Base-by-base conservation (phyloP, 2,113 vertebrate species). In the Anarrhichthys ocellatus region DNA sequence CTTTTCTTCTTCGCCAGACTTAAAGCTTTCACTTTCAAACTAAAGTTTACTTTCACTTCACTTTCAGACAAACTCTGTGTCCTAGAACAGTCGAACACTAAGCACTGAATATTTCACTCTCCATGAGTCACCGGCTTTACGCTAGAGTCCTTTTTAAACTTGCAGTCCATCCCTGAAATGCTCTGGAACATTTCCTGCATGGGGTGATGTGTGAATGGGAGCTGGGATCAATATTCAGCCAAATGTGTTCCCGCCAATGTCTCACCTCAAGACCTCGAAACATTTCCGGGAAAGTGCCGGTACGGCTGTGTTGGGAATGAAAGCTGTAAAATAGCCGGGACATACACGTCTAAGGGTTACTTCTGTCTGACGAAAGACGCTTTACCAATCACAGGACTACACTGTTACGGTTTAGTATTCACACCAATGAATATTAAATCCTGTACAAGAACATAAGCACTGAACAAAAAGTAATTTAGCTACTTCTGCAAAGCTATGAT, bases 21-120 rank as follows among this genome's bases (percentile, higher is more conserved):
- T n/a, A 1, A 69, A 70, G 27, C 42, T 62, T 46, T 69, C 24
- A n/a, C 38, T 54, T 44, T 77, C 20, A 32, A 44, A n/a, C 18
- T 10, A 32, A 58, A 40, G 46, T 65, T 38, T 27, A 20, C 52
- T 59, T 44, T 42, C 38, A 22, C 34, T 54, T 44, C 10, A 24
- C 11, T 73, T 62, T 48, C 11, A 78, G 64, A 58, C 46, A 3
- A 6, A 70, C 69, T 27, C n/a, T 29, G 20, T 72, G 58, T 52
- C 2, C 58, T 50, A 68, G 20, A 42, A 34, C 14, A 42, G 18
- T 36, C 36, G 36, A 54, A 46, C 54, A 62, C 66, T 34, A 17
- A 80, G 42, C 54, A 38, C 61, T 14, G 27, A 56, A 18, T 24
- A 32, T 54, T 63, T 75, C 34, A 58, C 29, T 62, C 61, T 38